Evolutionary conservation across 1,140 invertebrate genomes (phyloP).

Genomic region (Atopsyche davidsoni): DNA sequence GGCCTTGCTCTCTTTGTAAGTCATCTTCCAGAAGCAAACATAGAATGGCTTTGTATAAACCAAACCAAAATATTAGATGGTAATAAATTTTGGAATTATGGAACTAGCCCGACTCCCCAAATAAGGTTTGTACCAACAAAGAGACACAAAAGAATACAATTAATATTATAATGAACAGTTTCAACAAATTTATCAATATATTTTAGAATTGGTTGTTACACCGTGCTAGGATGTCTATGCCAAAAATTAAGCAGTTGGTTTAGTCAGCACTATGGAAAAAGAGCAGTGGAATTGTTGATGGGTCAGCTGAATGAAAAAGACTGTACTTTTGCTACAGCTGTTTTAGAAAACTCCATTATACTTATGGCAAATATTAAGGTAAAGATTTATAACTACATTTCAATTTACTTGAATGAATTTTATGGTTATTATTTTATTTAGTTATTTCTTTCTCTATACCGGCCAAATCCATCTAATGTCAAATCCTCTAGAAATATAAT

Average conservation of each 20-base stretch:
- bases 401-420: too few species aligned
- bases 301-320: slow-evolving; percentile 67
- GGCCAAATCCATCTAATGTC: too few species aligned
- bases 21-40: slow-evolving; percentile 45
- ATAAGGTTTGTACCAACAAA: slow-evolving; percentile 45
- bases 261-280: slow-evolving; percentile 49
- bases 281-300: slow-evolving; percentile 56
- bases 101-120: slow-evolving; percentile 49
- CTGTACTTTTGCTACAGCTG: slow-evolving; percentile 53
- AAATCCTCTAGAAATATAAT: too few species aligned
- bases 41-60: slow-evolving; percentile 45
- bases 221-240: slow-evolving; percentile 57
- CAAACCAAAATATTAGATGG: slow-evolving; percentile 53
- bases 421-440: too few species aligned
- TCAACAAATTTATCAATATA: background rate
- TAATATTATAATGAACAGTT: background rate
- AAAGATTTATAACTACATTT: too few species aligned
- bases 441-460: too few species aligned
- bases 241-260: slow-evolving; percentile 41
- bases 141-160: too few species aligned
- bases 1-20: slow-evolving; percentile 58
- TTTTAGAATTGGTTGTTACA: slow-evolving; percentile 58
- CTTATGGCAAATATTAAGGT: slow-evolving; percentile 55
- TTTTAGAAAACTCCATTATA: slow-evolving; percentile 67
- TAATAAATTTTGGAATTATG: slow-evolving; percentile 69